phyloP scores from a whole-genome alignment of 1,140 invertebrate species.

The Drosophila baimaii region DNA sequence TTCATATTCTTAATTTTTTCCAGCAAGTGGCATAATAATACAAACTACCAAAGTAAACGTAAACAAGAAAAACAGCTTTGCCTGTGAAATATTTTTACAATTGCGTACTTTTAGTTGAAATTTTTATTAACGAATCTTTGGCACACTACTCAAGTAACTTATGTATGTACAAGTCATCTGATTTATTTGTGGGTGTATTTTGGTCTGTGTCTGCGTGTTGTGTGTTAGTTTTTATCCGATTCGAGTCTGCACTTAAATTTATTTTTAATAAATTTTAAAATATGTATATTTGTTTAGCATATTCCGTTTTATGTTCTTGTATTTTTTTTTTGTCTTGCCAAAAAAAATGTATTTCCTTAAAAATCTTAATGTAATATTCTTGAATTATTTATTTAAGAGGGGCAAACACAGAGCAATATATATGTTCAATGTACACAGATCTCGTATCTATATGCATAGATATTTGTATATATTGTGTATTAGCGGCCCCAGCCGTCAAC shows the following conservation, averaged over 20 bases:
- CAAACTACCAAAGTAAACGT: no score
- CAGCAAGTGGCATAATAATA: neutral
- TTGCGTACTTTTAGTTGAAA: conserved; percentile 22
- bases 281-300: conserved; percentile 30
- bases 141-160: conserved; percentile 46
- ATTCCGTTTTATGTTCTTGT: neutral
- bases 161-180: conserved; percentile 46
- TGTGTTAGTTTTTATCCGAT: conserved; percentile 6
- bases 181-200: conserved; percentile 22
- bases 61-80: no score
- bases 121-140: conserved; percentile 50
- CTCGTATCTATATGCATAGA: conserved; percentile 41
- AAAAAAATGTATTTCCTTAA: conserved; percentile 47
- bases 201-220: conserved; percentile 26
- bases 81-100: neutral
- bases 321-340: conserved; percentile 23
- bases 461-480: conserved; percentile 36
- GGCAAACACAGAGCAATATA: conserved; percentile 35
- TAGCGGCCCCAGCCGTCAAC: conserved; percentile 20
- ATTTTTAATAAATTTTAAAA: conserved; percentile 78
- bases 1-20: no score
- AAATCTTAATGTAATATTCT: conserved; percentile 35
- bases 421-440: conserved; percentile 53
- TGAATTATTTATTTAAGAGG: conserved; percentile 22
- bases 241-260: conserved; percentile 62